Base-by-base conservation (phyloP, 2,113 vertebrate species). In the Rousettus leschenaultii region DNA sequence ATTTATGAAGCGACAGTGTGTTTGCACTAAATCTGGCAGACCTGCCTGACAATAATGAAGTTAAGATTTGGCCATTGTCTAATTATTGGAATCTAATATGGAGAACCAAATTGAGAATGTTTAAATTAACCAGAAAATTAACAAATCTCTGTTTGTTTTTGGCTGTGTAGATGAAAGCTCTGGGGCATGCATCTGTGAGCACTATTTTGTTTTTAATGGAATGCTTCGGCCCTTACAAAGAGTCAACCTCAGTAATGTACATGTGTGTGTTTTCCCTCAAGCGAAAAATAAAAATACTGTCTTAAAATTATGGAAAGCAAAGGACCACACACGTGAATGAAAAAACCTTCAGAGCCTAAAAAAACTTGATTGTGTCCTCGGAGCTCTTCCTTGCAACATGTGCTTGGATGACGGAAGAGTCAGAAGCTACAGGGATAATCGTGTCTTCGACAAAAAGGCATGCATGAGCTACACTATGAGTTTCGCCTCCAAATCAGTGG, bases 281-380 rank as follows among this genome's bases (percentile, higher is more conserved):
- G 73, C 82, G 35, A 86, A 85, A 96, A 93, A 91, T 35, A 79
- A 30, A 89, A 96, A 96, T 57, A 78, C 33, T 82, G 5, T 61
- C 79, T 51, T 86, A 65, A 96, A 95, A 85, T 22, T 65, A 43
- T 86, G 95, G 93, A 86, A n/a, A 35, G 30, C 33, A 94, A n/a
- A 51, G 21, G 94, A 96, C 96, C 97, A 96, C 97, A 97, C 96
- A 95, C 24, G 59, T 87, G n/a, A 97, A 96, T 94, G 75, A 97
- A 96, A 97, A 94, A 51, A 96, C 83, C 59, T 95, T 91, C 74
- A 94, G 94, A 93, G 86, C 63, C 33, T 43, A 33, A 98, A 96
- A 91, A 86, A 95, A 95, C 89, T 68, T 96, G 94, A 95, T 91
- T 95, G 82, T 86, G 22, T 94, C 48, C 43, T 89, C 53, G 89